Base-by-base conservation (phyloP, 30 jellyfish, hydroid and myxozoan species). In the Aurelia sp. region DNA sequence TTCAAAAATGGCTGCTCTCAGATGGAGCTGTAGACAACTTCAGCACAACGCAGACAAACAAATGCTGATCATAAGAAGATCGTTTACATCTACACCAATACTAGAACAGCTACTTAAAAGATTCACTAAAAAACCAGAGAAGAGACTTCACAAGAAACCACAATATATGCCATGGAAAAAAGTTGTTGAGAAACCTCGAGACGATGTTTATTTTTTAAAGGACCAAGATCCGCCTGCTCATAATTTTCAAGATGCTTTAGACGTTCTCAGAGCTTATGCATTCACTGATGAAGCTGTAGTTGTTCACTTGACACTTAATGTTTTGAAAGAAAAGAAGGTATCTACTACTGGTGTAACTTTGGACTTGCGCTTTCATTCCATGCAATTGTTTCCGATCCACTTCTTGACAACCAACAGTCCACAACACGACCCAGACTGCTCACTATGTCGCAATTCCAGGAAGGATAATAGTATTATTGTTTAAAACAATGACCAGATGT, bases 221-320 rank as follows among this genome's bases (percentile, higher is more conserved):
- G 91, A 83, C 3, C 97, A 90, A 76, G 92, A 74, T 58, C 84
- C 87, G 13, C 97, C 97, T 0, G 60, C 77, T 15, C 91, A 90
- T 55, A 64, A 90, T 22, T 66, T 90, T 35, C 67, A 68, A 68
- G 97, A 90, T 16, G 97, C 97, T 2, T 33, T 90, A 2, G 95
- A 90, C 19, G 87, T 74, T 21, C 81, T 90, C 21, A 48, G 91
- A 75, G 97, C 97, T 35, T 90, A 82, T 84, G 95, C 90, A 55
- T 77, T 90, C 27, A 40, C 62, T 67, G 97, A 90, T 22, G 92
- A 82, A 71, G 70, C 81, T 11, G 92, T 82, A 4, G 76, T 73
- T 21, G 68, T 82, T 59, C n/a, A 74, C 52, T 18, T 74, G 15
- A 57, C 73, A 27, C 83, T 84, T 18, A 59, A 66, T 30, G 41